These are phyloP conservation scores for Aleiodes alternator DNA, from an alignment of 2,888 invertebrate species.

Conservation along the genomic window DNA sequence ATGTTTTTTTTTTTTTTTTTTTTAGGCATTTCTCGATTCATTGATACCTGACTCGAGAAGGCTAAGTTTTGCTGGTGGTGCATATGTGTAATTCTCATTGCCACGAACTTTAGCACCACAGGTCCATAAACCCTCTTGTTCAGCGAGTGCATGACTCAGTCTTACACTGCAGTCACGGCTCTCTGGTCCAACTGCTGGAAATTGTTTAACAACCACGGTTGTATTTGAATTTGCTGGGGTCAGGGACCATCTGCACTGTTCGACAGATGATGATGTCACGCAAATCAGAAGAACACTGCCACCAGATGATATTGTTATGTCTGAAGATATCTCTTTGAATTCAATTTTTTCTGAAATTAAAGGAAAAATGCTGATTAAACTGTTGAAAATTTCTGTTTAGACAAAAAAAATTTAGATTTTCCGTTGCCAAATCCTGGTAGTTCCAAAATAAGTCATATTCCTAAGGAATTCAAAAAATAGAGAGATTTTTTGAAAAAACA, in stretches of 20 bases:
- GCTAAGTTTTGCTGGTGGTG: slow-evolving; percentile 71
- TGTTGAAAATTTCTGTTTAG: too few species aligned
- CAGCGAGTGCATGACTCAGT: slow-evolving; percentile 68
- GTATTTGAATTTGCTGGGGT: slow-evolving; percentile 70
- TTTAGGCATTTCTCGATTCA: slow-evolving; percentile 61
- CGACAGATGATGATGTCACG: slow-evolving; percentile 68
- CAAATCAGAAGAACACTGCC: slow-evolving; percentile 70
- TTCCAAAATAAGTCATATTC: too few species aligned
- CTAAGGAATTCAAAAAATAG: too few species aligned
- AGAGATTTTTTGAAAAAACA: too few species aligned
- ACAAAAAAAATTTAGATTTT: too few species aligned
- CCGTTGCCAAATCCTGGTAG: not conserved
- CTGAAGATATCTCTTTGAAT: slow-evolving; percentile 72
- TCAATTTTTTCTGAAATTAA: slow-evolving; percentile 66
- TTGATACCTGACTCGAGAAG: slow-evolving; percentile 74
- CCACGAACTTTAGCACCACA: slow-evolving; percentile 70
- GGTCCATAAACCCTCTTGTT: slow-evolving; percentile 73
- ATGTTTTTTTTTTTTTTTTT: not conserved
- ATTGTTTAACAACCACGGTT: slow-evolving; percentile 71
- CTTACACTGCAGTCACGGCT: slow-evolving; percentile 73
- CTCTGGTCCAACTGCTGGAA: slow-evolving; percentile 68
- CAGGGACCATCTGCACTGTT: slow-evolving; percentile 73
- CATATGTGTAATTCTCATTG: slow-evolving; percentile 69
- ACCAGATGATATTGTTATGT: slow-evolving; percentile 72
- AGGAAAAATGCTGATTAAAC: not conserved